Base-by-base conservation (phyloP, 1,140 invertebrate genomes). In the Calliphora vicina region DNA sequence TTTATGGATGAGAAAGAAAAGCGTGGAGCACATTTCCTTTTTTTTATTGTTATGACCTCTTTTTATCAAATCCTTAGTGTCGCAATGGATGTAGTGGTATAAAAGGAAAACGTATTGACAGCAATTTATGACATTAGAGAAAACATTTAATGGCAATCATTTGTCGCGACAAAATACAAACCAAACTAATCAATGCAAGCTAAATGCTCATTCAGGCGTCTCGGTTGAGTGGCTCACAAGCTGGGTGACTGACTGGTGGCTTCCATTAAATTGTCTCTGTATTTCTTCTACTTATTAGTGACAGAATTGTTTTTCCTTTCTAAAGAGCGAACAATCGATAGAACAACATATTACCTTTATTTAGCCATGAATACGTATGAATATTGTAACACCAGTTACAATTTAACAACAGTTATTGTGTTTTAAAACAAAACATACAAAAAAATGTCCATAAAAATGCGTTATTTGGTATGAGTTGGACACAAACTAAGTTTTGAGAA, bases 121-220 rank as follows among this genome's bases (percentile, higher is more conserved):
- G 71, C 20, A 82, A 82, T 82, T 82, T 82, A 82, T 73, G 72
- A 82, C 71, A 73, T 82, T 82, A 43, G 81, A 67, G n/a, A 50
- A 26, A 73, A 27, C 43, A 80, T 82, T 82, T 82, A 82, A 82
- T 82, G 81, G 67, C 61, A 82, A 82, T 82, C 81, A 82, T 29
- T 72, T 81, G 80, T 67, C 80, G 57, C 76, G 35, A 80, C 76
- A 80, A 50, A 10, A 27, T 43, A 80, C 35, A 50, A 80, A 50
- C 76, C 23, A n/a, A 50, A 50, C 76, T 80, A 80, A 80, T 80
- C 76, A 80, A 80, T 80, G 76, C 43, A 29, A 29, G 20, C 76
- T 80, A 50, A 74, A 74, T 26, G 72, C 26, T 17, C 45, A 50
- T 13, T 50, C 17, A 35, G 13, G 12, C 45, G 45, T 17, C 45